Evolutionary conservation across 2,113 vertebrate species (phyloP), one percentile per base, ranked within the genome.

Genomic region (Onychostruthus taczanowskii): DNA sequence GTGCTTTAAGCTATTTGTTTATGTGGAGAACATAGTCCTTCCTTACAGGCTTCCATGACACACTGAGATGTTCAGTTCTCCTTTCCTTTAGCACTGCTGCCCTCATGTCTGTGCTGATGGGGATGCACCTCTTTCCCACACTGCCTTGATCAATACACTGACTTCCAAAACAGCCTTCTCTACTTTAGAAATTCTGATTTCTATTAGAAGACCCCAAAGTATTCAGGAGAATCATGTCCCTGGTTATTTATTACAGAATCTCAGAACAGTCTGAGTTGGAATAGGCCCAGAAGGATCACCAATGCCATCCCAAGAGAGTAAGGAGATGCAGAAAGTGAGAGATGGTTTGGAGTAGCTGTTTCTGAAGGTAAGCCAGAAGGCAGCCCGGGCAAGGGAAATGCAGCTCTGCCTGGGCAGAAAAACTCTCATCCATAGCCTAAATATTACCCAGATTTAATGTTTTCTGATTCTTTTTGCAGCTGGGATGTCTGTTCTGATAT

Each of bases 91-190:
- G 11, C 1, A 0, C 35, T 81, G 14, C 39, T 75, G 30, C 67
- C 28, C 22, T 85, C 21, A 24, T 20, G 31, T 89, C 79, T 11
- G 5, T 13, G 22, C 24, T 41, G 41, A 43, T 59, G 44, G 33
- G 43, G 39, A 43, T 28, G 31, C 37, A 55, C 14, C 19, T 47
- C 43, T 33, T 79, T 63, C 39, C 58, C 58, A 37, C 8, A 11
- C 2, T 83, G 49, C 39, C 35, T 35, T 64, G 26, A 79, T 21
- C 0, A 0, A n/a, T 10, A 12, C 11, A 35, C 19, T 63, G 44
- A 43, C 35, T 63, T 63, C 37, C n/a, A 27, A 89, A 93, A 79
- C 4, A 76, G 9, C 16, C 9, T 31, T 43, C 55, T 67, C 33
- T 30, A 11, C 37, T 69, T 23, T 16, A 30, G 9, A 53, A 68